A percentile compares a stretch with the other conserved stretches of the same genome.
Evolutionary conservation across 2,113 vertebrate genomes (phyloP).

Genomic region (Phainopepla nitens): DNA sequence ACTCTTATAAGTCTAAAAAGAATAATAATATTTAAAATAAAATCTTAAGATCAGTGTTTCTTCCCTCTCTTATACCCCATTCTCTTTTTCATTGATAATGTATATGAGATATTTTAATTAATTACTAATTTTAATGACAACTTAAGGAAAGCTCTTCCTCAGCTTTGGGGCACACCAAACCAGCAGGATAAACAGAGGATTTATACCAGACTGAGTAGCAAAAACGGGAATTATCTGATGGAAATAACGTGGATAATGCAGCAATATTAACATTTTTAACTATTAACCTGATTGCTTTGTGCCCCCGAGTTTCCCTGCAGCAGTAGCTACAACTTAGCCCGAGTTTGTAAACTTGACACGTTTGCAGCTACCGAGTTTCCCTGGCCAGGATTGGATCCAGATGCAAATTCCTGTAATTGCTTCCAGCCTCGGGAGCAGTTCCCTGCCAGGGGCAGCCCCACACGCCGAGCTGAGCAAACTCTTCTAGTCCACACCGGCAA

Average conservation of each 20-base stretch:
- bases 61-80: too few species aligned
- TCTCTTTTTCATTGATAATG: too few species aligned
- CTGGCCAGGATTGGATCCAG: not conserved
- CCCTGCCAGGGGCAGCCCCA: not conserved
- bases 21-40: too few species aligned
- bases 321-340: not conserved
- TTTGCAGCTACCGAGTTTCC: not conserved
- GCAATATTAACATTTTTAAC: not conserved
- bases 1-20: too few species aligned
- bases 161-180: not conserved
- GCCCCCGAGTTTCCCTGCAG: not conserved
- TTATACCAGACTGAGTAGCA: not conserved
- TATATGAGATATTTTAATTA: too few species aligned
- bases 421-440: not conserved
- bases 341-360: conserved; percentile 10
- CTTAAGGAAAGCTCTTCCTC: not conserved
- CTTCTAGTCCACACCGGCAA: not conserved
- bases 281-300: not conserved
- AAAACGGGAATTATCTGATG: not conserved
- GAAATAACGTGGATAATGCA: not conserved
- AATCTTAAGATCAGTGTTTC: too few species aligned
- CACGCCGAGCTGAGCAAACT: not conserved
- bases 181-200: not conserved
- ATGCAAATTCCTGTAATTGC: not conserved
- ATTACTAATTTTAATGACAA: not conserved